These are phyloP conservation scores for Ptilorrhoa leucosticta DNA, from an alignment of 2,113 vertebrate species.

Conservation along the genomic window DNA sequence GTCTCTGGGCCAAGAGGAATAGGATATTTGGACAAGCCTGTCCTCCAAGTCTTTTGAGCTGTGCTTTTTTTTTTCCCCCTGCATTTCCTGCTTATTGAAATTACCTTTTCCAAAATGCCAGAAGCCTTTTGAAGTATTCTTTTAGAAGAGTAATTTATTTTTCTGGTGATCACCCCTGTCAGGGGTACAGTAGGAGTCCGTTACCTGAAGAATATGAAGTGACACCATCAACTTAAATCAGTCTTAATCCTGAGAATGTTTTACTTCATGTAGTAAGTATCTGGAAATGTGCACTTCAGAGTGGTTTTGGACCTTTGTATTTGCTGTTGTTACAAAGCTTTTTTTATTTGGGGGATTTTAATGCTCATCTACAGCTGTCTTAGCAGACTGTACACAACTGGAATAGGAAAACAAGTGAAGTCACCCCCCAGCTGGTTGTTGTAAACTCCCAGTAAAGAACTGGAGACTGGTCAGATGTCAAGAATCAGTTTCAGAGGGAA, in stretches of 20 bases:
- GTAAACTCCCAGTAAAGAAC: background rate
- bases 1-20: background rate
- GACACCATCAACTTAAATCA: background rate
- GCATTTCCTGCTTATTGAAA: background rate
- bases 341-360: background rate
- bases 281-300: background rate
- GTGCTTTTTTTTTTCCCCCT: fast-evolving
- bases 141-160: background rate
- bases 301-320: background rate
- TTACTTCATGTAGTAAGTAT: background rate
- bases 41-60: background rate
- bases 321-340: background rate
- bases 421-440: background rate
- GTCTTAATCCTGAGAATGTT: background rate
- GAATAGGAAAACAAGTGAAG: background rate
- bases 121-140: background rate
- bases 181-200: background rate
- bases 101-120: background rate
- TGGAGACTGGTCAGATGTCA: background rate
- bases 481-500: background rate
- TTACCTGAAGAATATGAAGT: background rate
- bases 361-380: background rate
- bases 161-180: background rate
- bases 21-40: background rate
- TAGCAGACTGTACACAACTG: background rate